Percentiles rank a stretch among this genome's conserved stretches.
These are phyloP conservation scores for Sinosuthora webbiana DNA, from an alignment of 2,113 vertebrate genomes.

Conservation along the genomic window DNA sequence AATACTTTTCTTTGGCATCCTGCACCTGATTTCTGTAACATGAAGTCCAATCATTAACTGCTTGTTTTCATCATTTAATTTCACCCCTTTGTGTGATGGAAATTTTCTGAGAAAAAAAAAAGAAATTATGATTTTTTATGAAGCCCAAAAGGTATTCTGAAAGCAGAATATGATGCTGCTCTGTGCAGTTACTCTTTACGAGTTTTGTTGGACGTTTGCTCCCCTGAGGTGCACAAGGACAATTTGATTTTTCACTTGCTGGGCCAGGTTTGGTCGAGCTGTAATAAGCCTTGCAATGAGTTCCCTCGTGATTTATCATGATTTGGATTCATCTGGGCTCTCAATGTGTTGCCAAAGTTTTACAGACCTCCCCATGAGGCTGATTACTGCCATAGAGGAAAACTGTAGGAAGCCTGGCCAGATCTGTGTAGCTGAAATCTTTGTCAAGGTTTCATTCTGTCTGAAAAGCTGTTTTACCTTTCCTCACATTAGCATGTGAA, in stretches of 20 bases:
- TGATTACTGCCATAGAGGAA: neutral
- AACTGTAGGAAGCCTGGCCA: neutral
- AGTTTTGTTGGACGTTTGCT: neutral
- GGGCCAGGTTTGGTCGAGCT: neutral
- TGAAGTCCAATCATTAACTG: neutral
- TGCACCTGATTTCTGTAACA: neutral
- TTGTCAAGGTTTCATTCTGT: neutral
- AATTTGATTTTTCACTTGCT: constrained; percentile 31
- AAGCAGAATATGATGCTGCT: neutral
- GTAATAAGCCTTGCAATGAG: neutral
- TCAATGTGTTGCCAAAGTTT: neutral
- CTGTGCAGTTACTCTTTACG: neutral
- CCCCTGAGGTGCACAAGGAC: neutral
- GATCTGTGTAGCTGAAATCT: neutral
- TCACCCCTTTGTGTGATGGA: neutral
- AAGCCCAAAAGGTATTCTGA: neutral
- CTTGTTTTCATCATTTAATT: neutral
- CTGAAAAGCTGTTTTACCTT: neutral
- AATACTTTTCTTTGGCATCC: neutral
- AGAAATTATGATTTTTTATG: neutral
- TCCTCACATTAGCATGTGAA: neutral
- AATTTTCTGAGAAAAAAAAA: neutral
- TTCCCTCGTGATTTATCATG: neutral
- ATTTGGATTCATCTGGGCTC: neutral
- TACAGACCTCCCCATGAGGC: neutral